phyloP scores from a whole-genome alignment of 2,888 invertebrate species.

The Epistrophella euchroma region DNA sequence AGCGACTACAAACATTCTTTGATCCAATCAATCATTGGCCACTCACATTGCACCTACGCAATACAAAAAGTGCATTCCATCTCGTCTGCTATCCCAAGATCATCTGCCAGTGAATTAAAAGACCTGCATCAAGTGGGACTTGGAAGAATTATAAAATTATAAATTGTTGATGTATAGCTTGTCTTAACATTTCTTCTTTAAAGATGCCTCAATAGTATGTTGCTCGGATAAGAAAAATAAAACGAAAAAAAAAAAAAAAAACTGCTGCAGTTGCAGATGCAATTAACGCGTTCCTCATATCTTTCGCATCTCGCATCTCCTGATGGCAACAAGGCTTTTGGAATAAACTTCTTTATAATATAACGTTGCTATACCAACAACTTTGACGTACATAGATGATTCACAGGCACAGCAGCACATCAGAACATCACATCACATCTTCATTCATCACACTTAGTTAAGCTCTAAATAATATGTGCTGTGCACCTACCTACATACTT shows the following conservation, averaged over 20 bases:
- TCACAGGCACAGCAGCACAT: conserved; percentile 1
- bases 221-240: neutral
- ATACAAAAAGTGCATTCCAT: conserved; percentile 63
- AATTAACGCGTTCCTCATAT: conserved; percentile 34
- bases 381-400: conserved; percentile 36
- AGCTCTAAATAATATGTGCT: conserved; percentile 47
- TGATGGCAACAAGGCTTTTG: conserved; percentile 1
- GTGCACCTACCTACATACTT: neutral
- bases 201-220: conserved; percentile 3
- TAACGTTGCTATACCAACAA: neutral
- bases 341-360: neutral
- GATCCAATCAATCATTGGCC: conserved; percentile 72
- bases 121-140: conserved; percentile 28
- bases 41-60: conserved; percentile 72
- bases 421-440: conserved; percentile 15
- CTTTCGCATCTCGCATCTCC: conserved; percentile 17
- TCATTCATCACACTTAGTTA: conserved; percentile 71
- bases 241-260: neutral
- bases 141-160: neutral
- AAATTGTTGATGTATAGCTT: neutral
- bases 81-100: conserved; percentile 30
- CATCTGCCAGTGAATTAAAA: conserved; percentile 15
- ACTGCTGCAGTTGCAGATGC: neutral
- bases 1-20: conserved; percentile 50
- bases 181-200: neutral